phyloP scores from a whole-genome alignment of 2,888 invertebrate species.

The Dendrolimus pini region DNA sequence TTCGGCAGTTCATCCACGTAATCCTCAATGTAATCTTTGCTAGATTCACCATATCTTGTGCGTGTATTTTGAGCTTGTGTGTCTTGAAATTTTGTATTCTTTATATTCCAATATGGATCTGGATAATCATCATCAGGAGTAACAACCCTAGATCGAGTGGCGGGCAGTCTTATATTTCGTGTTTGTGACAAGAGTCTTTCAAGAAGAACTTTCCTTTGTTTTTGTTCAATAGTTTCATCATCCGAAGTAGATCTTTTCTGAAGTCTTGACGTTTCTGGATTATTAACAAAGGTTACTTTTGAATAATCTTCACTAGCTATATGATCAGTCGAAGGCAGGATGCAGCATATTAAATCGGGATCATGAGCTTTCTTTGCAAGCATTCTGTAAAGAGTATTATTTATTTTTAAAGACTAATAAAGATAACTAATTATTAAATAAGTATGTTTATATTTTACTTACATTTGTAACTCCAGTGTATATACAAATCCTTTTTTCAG shows the following conservation, averaged over 20 bases:
- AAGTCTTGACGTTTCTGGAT: conserved; percentile 7
- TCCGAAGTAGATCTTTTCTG: conserved; percentile 23
- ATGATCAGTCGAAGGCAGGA: conserved; percentile 27
- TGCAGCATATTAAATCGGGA: conserved; percentile 36
- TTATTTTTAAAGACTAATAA: background rate
- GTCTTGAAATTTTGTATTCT: conserved; percentile 37
- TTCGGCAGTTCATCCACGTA: conserved; percentile 53
- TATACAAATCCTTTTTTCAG: conserved; percentile 38
- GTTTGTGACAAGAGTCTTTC: conserved; percentile 26
- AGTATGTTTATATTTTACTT: conserved; percentile 7
- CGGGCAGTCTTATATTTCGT: conserved; percentile 20
- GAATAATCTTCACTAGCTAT: background rate
- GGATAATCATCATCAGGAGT: conserved; percentile 36
- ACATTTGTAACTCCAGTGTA: conserved; percentile 17
- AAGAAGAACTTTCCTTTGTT: conserved; percentile 46
- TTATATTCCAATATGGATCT: conserved; percentile 66
- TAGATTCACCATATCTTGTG: conserved; percentile 29
- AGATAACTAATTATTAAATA: background rate
- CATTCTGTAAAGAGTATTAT: conserved; percentile 17
- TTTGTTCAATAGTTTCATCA: conserved; percentile 13
- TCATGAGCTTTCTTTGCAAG: conserved; percentile 12
- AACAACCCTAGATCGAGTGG: conserved; percentile 29
- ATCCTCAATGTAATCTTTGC: conserved; percentile 40
- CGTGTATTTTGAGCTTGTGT: conserved; percentile 18
- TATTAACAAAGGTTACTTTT: background rate